Conservation (phyloP, 2,888 invertebrate genomes). For the Chrysolina haemoptera region DNA sequence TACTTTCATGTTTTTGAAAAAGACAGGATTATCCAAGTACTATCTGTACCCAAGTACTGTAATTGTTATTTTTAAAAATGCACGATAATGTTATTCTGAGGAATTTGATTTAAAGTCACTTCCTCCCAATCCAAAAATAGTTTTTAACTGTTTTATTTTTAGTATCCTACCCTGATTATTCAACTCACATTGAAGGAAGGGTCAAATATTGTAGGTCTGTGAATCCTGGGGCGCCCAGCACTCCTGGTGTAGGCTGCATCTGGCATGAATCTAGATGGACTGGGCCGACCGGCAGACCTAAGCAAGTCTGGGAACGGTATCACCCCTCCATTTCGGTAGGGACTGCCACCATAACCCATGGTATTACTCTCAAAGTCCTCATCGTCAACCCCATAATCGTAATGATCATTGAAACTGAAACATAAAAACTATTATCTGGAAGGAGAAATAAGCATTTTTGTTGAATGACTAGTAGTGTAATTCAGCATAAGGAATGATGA, state of each 20-base stretch:
- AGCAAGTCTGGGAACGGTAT: constrained; percentile 68
- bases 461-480: too few species aligned
- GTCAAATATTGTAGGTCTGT: constrained; percentile 61
- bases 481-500: too few species aligned
- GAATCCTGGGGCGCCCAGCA: constrained; percentile 60
- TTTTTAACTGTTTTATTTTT: too few species aligned
- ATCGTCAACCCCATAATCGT: constrained; percentile 34
- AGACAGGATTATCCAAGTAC: too few species aligned
- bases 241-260: constrained; percentile 62
- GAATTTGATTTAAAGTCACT: too few species aligned
- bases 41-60: too few species aligned
- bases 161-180: neutral
- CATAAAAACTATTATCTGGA: neutral
- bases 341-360: constrained; percentile 30
- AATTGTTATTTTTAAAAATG: too few species aligned
- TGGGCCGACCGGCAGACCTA: constrained; percentile 63
- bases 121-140: too few species aligned
- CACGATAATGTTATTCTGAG: too few species aligned
- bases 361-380: constrained; percentile 23
- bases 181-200: constrained; percentile 62
- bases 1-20: too few species aligned
- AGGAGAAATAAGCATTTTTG: too few species aligned
- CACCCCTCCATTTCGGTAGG: constrained; percentile 53
- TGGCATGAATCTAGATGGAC: constrained; percentile 57
- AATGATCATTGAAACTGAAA: constrained; percentile 34